These are phyloP conservation scores for Lobophora halterata DNA, from an alignment of 2,888 invertebrate species.

Conservation along the genomic window DNA sequence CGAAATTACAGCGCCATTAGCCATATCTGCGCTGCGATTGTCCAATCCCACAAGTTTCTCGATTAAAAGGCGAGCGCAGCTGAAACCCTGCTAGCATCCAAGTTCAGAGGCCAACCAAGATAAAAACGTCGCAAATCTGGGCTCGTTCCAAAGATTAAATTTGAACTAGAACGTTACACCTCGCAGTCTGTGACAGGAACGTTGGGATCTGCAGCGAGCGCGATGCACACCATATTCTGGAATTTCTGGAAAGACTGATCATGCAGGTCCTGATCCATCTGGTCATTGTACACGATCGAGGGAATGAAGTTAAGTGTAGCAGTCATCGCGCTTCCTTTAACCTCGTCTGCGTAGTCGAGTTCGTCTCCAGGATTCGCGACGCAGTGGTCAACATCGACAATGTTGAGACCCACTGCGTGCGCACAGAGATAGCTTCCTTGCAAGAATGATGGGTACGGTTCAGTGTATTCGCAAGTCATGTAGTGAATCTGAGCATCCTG, in stretches of 20 bases:
- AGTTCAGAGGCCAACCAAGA: conserved; percentile 43
- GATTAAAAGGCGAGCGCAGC: conserved; percentile 54
- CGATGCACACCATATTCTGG: conserved; percentile 52
- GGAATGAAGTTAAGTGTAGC: conserved; percentile 53
- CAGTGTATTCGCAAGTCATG: conserved; percentile 62
- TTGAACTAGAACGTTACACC: conserved; percentile 30
- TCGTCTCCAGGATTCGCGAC: conserved; percentile 46
- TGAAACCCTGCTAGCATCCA: conserved; percentile 37
- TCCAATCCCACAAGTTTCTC: conserved; percentile 61
- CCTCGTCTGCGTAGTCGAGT: conserved; percentile 50
- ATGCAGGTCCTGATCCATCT: conserved; percentile 36
- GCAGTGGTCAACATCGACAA: conserved; percentile 56
- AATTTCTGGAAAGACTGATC: conserved; percentile 39
- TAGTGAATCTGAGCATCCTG: conserved; percentile 57
- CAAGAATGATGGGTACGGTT: conserved; percentile 43
- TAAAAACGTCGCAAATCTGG: conserved; percentile 49
- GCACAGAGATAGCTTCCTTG: conserved; percentile 55
- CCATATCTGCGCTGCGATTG: conserved; percentile 54
- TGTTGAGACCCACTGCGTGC: conserved; percentile 44
- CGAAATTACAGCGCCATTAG: conserved; percentile 50
- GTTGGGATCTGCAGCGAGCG: conserved; percentile 49
- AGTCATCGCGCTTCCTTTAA: conserved; percentile 45
- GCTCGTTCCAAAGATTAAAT: conserved; percentile 27
- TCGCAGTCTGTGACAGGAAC: conserved; percentile 50
- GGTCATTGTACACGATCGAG: conserved; percentile 55